These are phyloP conservation scores for Hassar affinis DNA, from an alignment of 2,113 vertebrate species.

Conservation along the genomic window DNA sequence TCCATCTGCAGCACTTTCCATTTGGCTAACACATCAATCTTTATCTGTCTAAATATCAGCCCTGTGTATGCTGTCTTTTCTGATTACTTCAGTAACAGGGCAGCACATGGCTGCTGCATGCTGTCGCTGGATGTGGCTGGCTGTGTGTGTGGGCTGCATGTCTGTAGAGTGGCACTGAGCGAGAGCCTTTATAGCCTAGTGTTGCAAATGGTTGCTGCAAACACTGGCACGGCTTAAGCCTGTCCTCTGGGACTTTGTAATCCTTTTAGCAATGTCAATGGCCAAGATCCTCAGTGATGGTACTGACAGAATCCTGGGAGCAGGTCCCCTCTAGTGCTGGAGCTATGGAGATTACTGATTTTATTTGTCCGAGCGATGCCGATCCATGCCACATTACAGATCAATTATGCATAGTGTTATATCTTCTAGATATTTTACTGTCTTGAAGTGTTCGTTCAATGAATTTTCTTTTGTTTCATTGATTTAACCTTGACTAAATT, in stretches of 20 bases:
- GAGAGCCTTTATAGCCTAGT: conserved; percentile 17
- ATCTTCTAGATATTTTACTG: too few species aligned
- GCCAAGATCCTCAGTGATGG: conserved; percentile 24
- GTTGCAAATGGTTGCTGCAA: conserved; percentile 13
- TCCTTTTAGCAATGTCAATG: conserved; percentile 43
- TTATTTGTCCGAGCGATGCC: not conserved
- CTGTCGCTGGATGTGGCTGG: conserved; percentile 9
- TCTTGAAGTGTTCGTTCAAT: not conserved
- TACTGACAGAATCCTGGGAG: conserved; percentile 15
- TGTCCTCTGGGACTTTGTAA: conserved; percentile 40
- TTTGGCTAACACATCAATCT: conserved; percentile 13
- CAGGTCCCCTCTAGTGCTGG: conserved; percentile 23
- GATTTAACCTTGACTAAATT: conserved; percentile 75
- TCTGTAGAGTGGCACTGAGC: conserved; percentile 22
- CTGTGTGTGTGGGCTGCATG: conserved; percentile 23
- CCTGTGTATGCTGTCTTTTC: not conserved
- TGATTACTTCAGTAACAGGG: not conserved
- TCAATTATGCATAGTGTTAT: not conserved
- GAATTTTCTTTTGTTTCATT: not conserved
- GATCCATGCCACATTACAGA: not conserved
- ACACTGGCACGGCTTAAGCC: conserved; percentile 27
- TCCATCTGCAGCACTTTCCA: too few species aligned
- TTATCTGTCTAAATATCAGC: not conserved
- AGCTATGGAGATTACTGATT: not conserved
- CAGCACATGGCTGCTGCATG: not conserved